Base-by-base conservation (phyloP, 2,888 invertebrate species). In the Gastrophysa polygoni region DNA sequence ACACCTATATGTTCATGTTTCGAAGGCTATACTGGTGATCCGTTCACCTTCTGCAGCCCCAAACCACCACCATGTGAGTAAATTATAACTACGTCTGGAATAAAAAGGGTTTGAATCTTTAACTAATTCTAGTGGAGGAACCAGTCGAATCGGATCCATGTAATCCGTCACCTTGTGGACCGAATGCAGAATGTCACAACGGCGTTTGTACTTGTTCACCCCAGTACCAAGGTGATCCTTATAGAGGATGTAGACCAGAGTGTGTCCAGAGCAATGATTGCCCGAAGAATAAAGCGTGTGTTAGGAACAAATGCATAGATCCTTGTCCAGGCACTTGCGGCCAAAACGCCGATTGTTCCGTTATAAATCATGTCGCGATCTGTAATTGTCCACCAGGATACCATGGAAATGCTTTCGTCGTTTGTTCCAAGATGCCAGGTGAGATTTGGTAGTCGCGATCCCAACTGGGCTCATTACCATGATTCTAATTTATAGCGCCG, bases 311-410 rank as follows among this genome's bases (percentile, higher is more conserved):
- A 73, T 92, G 92, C 75, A 76, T 85, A 16, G 88, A 92, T 79
- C 91, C 91, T 14, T 92, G 91, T 74, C 86, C 85, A 64, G 90
- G 88, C 73, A 88, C 88, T 18, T 92, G 92, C 79, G 91, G 91
- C 7, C 77, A 84, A 57, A 87, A 87, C 70, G 91, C 91, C 10
- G 79, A 86, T 66, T 92, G 92, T 73, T 85, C 88, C 76, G 90
- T 91, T 2, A 84, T 89, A 46, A 90, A 91, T 76, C 92, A 92
- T 74, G 88, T 89, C 68, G 90, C 92, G 6, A 89, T 89, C 60
- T 89, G 89, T 69, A 82, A 82, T 57, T 88, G 88, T 72, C 79
- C 83, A 6, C 69, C 74, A 57, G 81, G 82, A 7, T 88, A 84
- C 65, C 87, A 87, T 66, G 91, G 91, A 24, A 89, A 91, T 83